Percentiles rank a stretch among this genome's conserved stretches.
Conservation (phyloP, 2,888 invertebrate species). For the Morpho achilles region DNA sequence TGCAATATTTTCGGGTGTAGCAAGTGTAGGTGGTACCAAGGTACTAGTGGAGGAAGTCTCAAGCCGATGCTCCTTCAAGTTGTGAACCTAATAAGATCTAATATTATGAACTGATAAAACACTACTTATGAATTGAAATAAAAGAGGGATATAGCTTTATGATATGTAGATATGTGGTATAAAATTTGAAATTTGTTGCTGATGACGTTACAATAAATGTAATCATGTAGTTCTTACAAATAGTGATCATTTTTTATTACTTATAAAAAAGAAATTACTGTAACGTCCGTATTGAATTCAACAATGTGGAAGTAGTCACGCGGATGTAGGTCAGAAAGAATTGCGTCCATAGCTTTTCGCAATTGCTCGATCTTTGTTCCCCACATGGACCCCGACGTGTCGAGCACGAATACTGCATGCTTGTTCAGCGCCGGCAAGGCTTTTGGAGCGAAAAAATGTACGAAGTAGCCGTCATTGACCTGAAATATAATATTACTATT, state of each 20-base stretch:
- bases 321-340: constrained; percentile 80
- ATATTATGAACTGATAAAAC: neutral
- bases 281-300: constrained; percentile 78
- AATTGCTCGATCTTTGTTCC: constrained; percentile 83
- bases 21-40: constrained; percentile 38
- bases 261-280: constrained; percentile 37
- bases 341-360: constrained; percentile 83
- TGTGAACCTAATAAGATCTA: constrained; percentile 26
- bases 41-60: constrained; percentile 34
- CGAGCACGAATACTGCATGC: constrained; percentile 86
- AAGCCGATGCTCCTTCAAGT: constrained; percentile 75
- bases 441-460: constrained; percentile 85
- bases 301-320: constrained; percentile 84
- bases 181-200: neutral
- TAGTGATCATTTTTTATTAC: neutral
- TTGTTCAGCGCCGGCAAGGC: constrained; percentile 80
- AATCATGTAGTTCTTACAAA: neutral
- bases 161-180: too few species aligned
- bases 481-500: constrained; percentile 36
- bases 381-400: constrained; percentile 87
- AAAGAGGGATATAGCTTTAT: neutral
- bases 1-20: constrained; percentile 75
- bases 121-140: neutral
- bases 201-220: neutral
- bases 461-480: constrained; percentile 85